Evolutionary conservation across 2,888 invertebrate species (phyloP).

Genomic region (Altica lythri): DNA sequence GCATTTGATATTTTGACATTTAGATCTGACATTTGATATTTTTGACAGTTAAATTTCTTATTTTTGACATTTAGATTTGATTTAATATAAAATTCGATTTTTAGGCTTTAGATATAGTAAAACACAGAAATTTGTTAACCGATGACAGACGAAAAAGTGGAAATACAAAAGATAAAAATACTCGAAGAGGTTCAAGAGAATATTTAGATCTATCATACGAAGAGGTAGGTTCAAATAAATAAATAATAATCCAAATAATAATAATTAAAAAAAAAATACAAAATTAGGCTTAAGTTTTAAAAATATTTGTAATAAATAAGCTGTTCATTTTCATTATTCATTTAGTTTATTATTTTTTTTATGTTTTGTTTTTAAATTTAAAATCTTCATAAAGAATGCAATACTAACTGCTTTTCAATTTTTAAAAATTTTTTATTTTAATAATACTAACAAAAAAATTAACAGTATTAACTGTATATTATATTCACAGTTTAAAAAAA

Average conservation of each 20-base stretch:
- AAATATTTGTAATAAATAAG: slow-evolving; percentile 24
- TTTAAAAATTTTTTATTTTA: no score
- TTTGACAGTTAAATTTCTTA: no score
- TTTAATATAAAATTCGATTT: slow-evolving; percentile 27
- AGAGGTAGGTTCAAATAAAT: slow-evolving; percentile 62
- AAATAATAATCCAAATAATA: slow-evolving; percentile 14
- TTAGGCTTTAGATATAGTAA: slow-evolving; percentile 90
- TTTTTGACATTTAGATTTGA: slow-evolving; percentile 8
- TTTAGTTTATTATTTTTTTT: no score
- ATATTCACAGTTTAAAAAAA: no score
- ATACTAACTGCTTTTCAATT: no score
- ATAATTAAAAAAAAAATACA: slow-evolving; percentile 10
- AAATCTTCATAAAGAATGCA: slow-evolving; percentile 7
- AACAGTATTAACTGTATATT: no score
- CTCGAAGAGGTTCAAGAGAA: slow-evolving; percentile 73
- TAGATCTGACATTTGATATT: no score
- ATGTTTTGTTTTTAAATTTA: no score
- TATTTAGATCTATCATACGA: slow-evolving; percentile 74
- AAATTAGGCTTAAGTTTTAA: slow-evolving; percentile 22
- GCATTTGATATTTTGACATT: no score
- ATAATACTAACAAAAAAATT: no score
- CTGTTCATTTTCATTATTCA: slow-evolving; percentile 28
- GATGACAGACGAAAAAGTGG: slow-evolving; percentile 60
- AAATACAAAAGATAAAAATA: slow-evolving; percentile 62
- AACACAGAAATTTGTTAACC: slow-evolving; percentile 81